Conservation (phyloP, 2,888 invertebrate genomes). For the Pyralis farinalis region DNA sequence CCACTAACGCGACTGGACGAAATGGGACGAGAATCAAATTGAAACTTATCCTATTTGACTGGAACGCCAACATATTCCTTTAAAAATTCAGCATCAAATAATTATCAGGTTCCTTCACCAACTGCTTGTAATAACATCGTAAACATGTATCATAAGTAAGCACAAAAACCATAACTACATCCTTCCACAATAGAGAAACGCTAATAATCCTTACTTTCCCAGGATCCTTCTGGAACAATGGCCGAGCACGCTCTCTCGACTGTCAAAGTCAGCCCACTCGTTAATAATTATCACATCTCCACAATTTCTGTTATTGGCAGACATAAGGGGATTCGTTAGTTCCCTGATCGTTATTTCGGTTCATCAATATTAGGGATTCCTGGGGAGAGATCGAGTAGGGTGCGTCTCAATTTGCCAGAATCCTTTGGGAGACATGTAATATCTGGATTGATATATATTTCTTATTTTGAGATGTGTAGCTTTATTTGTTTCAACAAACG, state of each 20-base stretch:
- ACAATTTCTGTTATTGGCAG: constrained; percentile 3
- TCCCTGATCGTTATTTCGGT: constrained; percentile 11
- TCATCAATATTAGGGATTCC: constrained; percentile 14
- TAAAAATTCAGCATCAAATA: too few species aligned
- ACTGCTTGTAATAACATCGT: too few species aligned
- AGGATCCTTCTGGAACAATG: constrained; percentile 1
- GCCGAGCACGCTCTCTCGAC: background rate
- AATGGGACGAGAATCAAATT: too few species aligned
- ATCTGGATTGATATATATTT: too few species aligned
- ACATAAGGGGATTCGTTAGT: constrained; percentile 6
- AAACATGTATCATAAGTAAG: too few species aligned
- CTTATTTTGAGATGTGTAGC: too few species aligned
- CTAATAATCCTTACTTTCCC: background rate
- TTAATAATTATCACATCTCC: constrained; percentile 7
- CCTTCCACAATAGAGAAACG: background rate
- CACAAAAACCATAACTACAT: background rate
- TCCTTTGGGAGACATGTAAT: background rate
- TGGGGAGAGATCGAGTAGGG: background rate
- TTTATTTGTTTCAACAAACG: too few species aligned
- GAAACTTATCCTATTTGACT: too few species aligned
- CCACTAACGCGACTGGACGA: too few species aligned
- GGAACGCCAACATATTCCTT: too few species aligned
- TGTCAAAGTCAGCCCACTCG: constrained; percentile 4
- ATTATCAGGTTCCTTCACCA: too few species aligned
- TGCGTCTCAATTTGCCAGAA: background rate